Conservation (phyloP, 2,797 vertebrate genomes). For the Manis javanica region DNA sequence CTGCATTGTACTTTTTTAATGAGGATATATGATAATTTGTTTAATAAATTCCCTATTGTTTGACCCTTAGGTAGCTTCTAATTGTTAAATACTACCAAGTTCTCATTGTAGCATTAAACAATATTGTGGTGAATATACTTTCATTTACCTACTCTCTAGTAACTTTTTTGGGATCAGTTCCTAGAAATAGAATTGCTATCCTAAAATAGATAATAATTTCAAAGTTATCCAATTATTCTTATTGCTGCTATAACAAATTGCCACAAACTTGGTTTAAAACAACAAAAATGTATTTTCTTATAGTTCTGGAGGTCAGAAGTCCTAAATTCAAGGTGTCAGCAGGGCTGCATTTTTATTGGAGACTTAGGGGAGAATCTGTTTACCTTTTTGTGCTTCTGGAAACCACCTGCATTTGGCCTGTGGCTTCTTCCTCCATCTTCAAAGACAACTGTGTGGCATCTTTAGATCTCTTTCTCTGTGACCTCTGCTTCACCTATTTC, state of each 20-base stretch:
- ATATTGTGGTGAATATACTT: background rate
- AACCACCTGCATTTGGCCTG: background rate
- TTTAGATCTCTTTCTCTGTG: background rate
- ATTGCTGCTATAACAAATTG: background rate
- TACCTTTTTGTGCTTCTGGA: background rate
- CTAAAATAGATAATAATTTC: background rate
- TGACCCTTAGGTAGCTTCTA: background rate
- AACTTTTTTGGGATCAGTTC: background rate
- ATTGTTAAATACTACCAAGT: background rate
- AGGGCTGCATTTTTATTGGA: background rate
- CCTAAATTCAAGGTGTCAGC: background rate
- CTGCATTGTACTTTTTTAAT: background rate
- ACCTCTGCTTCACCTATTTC: background rate
- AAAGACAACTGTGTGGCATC: background rate
- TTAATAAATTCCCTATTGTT: background rate
- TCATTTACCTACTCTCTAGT: conserved; percentile 3
- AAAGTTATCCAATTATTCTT: background rate
- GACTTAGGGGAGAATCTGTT: background rate
- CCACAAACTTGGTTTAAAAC: background rate
- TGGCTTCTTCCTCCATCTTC: background rate
- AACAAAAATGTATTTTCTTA: background rate
- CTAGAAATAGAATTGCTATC: background rate
- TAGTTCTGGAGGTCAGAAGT: background rate
- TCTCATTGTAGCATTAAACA: background rate
- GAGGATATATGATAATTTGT: background rate